A percentile compares a stretch with the other conserved stretches of the same genome.
These are phyloP conservation scores for Gymnoscopelus microlampas DNA, from an alignment of 2,797 vertebrate genomes.

Conservation along the genomic window DNA sequence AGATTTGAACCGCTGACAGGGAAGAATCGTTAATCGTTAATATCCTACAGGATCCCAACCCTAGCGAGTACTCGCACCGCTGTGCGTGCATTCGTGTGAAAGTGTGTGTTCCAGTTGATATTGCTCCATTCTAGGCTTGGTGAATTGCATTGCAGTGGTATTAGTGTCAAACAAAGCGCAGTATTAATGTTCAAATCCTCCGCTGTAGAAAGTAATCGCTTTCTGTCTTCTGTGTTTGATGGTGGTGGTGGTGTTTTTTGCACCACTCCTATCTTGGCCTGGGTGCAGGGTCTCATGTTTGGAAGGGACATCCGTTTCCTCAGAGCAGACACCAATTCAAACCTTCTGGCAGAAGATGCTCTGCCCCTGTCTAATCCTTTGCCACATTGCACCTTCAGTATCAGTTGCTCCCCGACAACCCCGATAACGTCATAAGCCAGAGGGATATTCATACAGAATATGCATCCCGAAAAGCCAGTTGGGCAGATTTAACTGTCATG, in stretches of 20 bases:
- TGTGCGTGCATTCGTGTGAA: background rate
- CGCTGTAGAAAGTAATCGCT: conserved; percentile 9
- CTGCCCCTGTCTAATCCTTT: conserved; percentile 48
- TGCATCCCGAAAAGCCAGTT: conserved; percentile 59
- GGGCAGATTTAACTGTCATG: conserved; percentile 32
- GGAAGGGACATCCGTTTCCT: conserved; percentile 32
- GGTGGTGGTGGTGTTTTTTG: conserved; percentile 7
- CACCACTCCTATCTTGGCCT: conserved; percentile 6
- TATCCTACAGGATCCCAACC: too few species aligned
- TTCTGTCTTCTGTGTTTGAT: background rate
- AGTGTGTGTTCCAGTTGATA: background rate
- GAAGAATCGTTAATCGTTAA: too few species aligned
- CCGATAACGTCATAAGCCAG: conserved; percentile 44
- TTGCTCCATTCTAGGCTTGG: conserved; percentile 30
- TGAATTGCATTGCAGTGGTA: conserved; percentile 25
- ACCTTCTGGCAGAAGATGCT: conserved; percentile 40
- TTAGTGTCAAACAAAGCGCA: conserved; percentile 10
- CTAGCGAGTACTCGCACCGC: too few species aligned
- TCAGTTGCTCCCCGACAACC: conserved; percentile 57
- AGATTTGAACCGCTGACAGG: too few species aligned
- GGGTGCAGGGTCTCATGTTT: conserved; percentile 24
- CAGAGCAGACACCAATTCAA: conserved; percentile 50
- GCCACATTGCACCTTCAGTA: conserved; percentile 27
- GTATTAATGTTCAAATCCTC: conserved; percentile 39
- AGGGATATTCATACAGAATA: conserved; percentile 63